Percentiles rank a stretch among this genome's conserved stretches.
Conservation (phyloP, 2,113 vertebrate genomes). For the Corythornis madagascariensis region DNA sequence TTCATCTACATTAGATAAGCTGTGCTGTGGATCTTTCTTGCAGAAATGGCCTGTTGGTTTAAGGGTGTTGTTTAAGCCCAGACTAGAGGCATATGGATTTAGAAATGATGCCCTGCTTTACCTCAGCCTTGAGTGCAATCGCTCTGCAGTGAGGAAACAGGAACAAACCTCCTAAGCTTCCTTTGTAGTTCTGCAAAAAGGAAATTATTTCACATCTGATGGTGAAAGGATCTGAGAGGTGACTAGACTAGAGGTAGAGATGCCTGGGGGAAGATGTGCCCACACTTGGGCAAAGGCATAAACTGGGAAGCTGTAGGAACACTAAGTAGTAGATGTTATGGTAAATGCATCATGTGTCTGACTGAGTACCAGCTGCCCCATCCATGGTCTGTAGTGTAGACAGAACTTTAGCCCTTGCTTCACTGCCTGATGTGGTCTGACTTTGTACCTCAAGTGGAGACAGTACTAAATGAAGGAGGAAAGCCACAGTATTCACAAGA, state of each 20-base stretch:
- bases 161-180: background rate
- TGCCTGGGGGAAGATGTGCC: background rate
- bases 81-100: background rate
- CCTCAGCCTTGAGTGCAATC: background rate
- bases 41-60: background rate
- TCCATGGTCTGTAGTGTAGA: background rate
- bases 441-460: background rate
- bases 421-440: background rate
- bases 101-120: background rate
- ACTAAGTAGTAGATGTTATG: background rate
- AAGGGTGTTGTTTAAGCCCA: background rate
- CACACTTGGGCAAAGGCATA: background rate
- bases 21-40: background rate
- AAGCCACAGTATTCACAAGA: background rate
- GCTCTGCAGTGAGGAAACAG: background rate
- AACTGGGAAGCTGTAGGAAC: background rate
- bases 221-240: background rate
- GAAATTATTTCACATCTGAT: background rate
- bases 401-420: background rate
- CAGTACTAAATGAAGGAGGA: background rate
- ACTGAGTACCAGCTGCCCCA: background rate
- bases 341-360: background rate
- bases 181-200: background rate
- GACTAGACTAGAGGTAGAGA: background rate
- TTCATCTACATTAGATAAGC: background rate